Base-by-base conservation (phyloP, 2,888 invertebrate genomes). In the Pandemis cinnamomeana region DNA sequence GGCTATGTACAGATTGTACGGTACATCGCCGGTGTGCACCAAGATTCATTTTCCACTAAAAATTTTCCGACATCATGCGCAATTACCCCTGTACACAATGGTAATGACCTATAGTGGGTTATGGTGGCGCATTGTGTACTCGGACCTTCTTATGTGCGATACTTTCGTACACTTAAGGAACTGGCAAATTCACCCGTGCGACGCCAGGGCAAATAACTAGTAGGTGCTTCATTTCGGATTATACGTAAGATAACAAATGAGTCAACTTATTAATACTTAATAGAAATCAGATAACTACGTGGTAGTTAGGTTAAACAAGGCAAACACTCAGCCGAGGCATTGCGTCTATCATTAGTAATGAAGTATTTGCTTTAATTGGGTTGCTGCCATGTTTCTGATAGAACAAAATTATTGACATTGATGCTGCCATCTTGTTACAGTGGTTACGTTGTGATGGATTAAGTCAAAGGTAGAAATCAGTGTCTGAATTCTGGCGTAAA, bases 191-290 rank as follows among this genome's bases (percentile, higher is more conserved):
- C n/a, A 51, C n/a, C n/a, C 51, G 7, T n/a, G n/a, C 55, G 20
- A 20, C 20, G 20, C 20, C 20, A 20, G 55, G 20, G 15, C 20
- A 15, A 20, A 3, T 8, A 20, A 1, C 15, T 55, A 55, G 55
- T 55, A 55, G 8, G 42, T 42, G 8, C 20, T 55, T 20, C 64
- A 48, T 51, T 71, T n/a, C 13, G 41, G 51, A 55, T 42, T 42
- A 20, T 41, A 58, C 48, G 13, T 15, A 2, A 63, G 68, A 68
- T 72, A 72, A 63, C 6, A 41, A 41, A 55, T 63, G 48, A 55
- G n/a, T 72, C 46, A 63, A 36, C 11, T 15, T 55, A 48, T 48
- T 44, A 55, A 7, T 55, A 15, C 48, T 63, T 55, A 46, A 13
- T 36, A 7, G 53, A 63, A 46, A 41, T 72, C 41, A 42, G n/a